Evolutionary conservation across 2,797 vertebrate species (phyloP), one percentile per base, ranked within the genome.

Genomic region (Zalophus californianus): DNA sequence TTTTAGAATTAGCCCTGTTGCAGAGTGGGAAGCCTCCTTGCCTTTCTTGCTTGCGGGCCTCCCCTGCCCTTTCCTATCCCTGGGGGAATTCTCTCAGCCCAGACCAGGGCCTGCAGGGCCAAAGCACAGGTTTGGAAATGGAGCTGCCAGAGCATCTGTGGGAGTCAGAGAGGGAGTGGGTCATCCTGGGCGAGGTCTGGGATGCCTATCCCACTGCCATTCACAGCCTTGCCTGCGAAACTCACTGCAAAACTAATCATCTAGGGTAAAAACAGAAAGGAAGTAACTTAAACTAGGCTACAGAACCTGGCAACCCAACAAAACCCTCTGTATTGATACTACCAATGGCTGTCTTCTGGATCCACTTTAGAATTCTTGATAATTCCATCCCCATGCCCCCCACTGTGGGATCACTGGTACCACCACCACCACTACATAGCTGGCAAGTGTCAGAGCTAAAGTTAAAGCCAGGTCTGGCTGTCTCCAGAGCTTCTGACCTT

Each of bases 1-100:
- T 77, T 90, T 94, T 4, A 90, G 78, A 96, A 73, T 90, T 20
- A 89, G 94, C 38, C 62, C 10, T 60, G 48, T 13, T 70, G 64
- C 27, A 10, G 18, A 87, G 54, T 35, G 15, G 93, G 80, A 68
- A 56, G 62, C 44, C n/a, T 50, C 93, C 56, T 16, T 41, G 85
- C 60, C 72, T 96, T 94, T n/a, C 86, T 32, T 27, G 27, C 41
- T 32, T 32, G 8, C 4, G 25, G 73, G 66, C 84, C 38, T 78
- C 73, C 62, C 90, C 79, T 16, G 62, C 21, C 84, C 23, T 83
- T 35, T 54, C 70, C 50, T 54, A 41, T 38, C 75, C 58, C 89
- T 41, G 29, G 23, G 72, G 72, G 91, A 66, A 85, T 56, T 16
- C 27, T 25, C 25, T 18, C n/a, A 93, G 60, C 35, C 68, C 50